phyloP scores from a whole-genome alignment of 2,797 vertebrate species.

The Threskiornis aethiopicus region DNA sequence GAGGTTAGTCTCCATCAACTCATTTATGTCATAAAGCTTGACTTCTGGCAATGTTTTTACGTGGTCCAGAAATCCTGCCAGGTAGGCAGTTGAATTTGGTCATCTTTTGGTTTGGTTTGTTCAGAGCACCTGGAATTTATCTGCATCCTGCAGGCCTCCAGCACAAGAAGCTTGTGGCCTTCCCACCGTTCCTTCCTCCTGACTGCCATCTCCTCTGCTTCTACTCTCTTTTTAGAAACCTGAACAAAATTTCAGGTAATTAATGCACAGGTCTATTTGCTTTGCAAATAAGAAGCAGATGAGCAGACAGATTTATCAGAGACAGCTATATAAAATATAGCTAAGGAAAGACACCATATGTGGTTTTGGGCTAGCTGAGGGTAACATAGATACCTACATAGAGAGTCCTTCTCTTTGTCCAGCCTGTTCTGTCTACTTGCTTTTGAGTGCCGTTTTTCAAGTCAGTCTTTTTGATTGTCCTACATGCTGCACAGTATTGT shows the following conservation, averaged over 20 bases:
- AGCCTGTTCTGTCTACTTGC: neutral
- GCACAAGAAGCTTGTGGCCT: neutral
- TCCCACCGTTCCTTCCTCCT: neutral
- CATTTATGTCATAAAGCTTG: neutral
- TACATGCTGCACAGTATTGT: neutral
- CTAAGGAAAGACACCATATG: neutral
- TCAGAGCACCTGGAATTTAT: neutral
- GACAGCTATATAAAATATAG: neutral
- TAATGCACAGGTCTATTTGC: neutral
- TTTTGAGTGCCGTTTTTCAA: neutral
- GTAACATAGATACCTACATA: neutral
- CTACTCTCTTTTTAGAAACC: neutral
- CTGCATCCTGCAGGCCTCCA: neutral
- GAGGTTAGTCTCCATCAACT: neutral
- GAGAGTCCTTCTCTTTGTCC: neutral
- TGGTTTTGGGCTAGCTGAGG: neutral
- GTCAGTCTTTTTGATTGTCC: neutral
- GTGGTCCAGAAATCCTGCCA: neutral
- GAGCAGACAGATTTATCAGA: neutral
- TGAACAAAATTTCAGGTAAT: neutral
- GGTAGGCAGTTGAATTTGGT: neutral
- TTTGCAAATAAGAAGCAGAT: neutral
- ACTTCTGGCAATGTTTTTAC: neutral
- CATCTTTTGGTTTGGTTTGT: neutral
- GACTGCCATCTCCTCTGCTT: neutral